phyloP scores from a whole-genome alignment of 2,797 vertebrate genomes.

The Lepidocolaptes lacrymiger region DNA sequence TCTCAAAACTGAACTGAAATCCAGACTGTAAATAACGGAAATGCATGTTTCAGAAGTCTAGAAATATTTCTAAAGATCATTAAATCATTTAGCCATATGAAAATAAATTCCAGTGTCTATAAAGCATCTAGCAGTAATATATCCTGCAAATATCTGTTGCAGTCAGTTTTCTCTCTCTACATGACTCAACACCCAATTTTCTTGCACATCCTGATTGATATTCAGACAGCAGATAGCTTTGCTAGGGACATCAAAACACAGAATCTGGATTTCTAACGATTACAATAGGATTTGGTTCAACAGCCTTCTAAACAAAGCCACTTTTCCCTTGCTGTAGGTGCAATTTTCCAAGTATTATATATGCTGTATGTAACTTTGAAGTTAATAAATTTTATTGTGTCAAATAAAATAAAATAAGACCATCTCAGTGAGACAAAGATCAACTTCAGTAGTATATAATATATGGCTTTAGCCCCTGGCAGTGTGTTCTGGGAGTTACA shows the following conservation, averaged over 20 bases:
- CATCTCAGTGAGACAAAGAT: conserved; percentile 31
- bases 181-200: not conserved
- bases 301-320: not conserved
- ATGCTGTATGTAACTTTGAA: not conserved
- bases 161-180: not conserved
- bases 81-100: not conserved
- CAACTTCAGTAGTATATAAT: not conserved
- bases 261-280: not conserved
- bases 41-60: not conserved
- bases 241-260: not conserved
- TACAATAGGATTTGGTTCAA: not conserved
- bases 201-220: not conserved
- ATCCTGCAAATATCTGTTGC: not conserved
- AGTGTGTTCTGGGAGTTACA: not conserved
- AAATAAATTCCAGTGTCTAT: not conserved
- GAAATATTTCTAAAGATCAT: not conserved
- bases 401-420: conserved; percentile 32
- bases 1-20: not conserved
- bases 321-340: not conserved
- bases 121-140: not conserved
- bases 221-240: not conserved
- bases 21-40: not conserved
- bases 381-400: conserved; percentile 27
- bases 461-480: conserved; percentile 17
- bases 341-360: conserved; percentile 21